Conservation (phyloP, 2,888 invertebrate species). For the Drosophila ustulata region DNA sequence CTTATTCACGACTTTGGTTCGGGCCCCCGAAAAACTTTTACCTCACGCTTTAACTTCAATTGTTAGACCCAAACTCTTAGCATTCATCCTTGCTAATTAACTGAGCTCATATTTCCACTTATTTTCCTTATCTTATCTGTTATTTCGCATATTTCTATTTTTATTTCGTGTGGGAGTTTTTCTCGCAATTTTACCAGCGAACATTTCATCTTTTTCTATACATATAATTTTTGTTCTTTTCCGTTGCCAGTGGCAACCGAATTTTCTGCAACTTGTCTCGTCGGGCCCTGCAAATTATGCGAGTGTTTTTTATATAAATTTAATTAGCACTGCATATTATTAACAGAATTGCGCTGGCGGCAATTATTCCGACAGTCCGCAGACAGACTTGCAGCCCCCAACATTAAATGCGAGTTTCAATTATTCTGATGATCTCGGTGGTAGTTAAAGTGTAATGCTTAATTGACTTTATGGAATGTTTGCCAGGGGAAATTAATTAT, state of each 20-base stretch:
- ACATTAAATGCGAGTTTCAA: constrained; percentile 5
- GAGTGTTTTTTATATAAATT: constrained; percentile 80
- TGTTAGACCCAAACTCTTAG: background rate
- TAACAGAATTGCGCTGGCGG: constrained; percentile 43
- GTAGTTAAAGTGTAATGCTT: background rate
- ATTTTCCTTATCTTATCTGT: constrained; percentile 7
- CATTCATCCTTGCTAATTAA: constrained; percentile 33
- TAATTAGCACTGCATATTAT: constrained; percentile 71
- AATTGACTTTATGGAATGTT: constrained; percentile 16
- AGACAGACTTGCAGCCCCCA: constrained; percentile 11
- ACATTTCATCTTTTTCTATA: background rate
- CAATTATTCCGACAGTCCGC: constrained; percentile 40
- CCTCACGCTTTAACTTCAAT: constrained; percentile 8
- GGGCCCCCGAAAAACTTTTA: constrained; percentile 14
- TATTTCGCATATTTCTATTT: constrained; percentile 17
- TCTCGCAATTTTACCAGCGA: background rate
- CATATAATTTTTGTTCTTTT: constrained; percentile 8
- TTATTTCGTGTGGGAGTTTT: constrained; percentile 3
- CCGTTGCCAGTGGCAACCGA: constrained; percentile 53
- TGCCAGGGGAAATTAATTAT: constrained; percentile 9
- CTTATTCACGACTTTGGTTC: constrained; percentile 53
- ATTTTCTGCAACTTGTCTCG: constrained; percentile 49
- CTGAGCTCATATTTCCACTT: constrained; percentile 28
- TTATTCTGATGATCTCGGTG: constrained; percentile 7
- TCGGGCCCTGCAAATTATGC: constrained; percentile 61